Evolutionary conservation across 2,797 vertebrate species (phyloP).

Genomic region (Morelia viridis): DNA sequence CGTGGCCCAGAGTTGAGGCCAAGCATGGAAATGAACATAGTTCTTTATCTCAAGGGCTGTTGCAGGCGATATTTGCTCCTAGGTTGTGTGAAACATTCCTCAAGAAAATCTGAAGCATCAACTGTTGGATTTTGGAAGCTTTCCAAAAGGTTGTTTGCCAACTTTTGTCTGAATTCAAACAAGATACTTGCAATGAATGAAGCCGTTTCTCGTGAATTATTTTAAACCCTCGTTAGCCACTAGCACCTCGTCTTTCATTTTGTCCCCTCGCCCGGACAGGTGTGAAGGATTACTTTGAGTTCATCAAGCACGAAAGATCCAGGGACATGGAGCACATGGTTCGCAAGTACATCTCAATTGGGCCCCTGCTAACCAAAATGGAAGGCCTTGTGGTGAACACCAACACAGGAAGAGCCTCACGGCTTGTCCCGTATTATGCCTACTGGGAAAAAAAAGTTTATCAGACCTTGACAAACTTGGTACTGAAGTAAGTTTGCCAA

Average conservation of each 20-base stretch:
- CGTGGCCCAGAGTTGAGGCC: no score
- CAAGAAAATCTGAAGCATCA: not conserved
- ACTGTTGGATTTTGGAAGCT: not conserved
- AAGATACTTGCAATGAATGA: not conserved
- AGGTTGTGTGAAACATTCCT: not conserved
- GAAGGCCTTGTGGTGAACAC: slow-evolving; percentile 83
- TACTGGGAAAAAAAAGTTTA: slow-evolving; percentile 88
- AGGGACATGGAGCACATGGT: slow-evolving; percentile 79
- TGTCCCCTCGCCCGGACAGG: slow-evolving; percentile 68
- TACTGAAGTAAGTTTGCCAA: slow-evolving; percentile 80
- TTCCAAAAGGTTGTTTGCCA: not conserved
- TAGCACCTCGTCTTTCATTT: not conserved
- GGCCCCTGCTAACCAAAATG: slow-evolving; percentile 83
- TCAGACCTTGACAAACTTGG: slow-evolving; percentile 81
- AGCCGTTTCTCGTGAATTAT: not conserved
- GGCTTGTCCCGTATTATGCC: slow-evolving; percentile 83
- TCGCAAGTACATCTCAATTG: slow-evolving; percentile 83
- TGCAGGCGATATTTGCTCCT: not conserved
- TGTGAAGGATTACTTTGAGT: slow-evolving; percentile 86
- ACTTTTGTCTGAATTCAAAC: not conserved
- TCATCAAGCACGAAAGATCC: slow-evolving; percentile 76
- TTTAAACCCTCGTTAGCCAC: not conserved
- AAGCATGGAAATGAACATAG: not conserved
- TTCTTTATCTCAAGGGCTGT: no score
- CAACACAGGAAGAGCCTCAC: slow-evolving; percentile 82